Base-by-base conservation (phyloP, 2,113 vertebrate genomes). In the Rostratula benghalensis region DNA sequence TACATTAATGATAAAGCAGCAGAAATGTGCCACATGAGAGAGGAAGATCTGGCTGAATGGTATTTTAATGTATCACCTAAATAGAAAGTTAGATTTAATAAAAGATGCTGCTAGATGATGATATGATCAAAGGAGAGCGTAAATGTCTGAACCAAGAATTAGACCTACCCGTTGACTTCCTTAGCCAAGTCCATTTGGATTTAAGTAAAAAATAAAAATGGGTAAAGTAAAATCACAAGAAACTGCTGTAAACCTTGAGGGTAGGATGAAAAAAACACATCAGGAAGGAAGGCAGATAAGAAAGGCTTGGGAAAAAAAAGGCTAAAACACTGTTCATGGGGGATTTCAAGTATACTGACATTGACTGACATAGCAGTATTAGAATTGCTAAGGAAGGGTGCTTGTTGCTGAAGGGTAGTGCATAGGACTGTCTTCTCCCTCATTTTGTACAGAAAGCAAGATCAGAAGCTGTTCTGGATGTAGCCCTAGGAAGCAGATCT, bases 301-400 rank as follows among this genome's bases (percentile, higher is more conserved):
- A 95, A 94, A 88, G 48, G 50, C 27, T 84, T 95, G 80, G 74
- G 93, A 92, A 97, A 82, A 83, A 54, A 92, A 85, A 73, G 91
- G 39, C 53, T 89, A 95, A 91, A 96, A 93, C 41, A 89, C 31
- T 61, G 24, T 94, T 94, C 81, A 94, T 83, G 19, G 18, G 83
- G 74, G 67, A 95, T 95, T 97, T 96, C 46, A 96, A 90, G 77
- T 70, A 80, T n/a, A 93, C 56, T 97, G 90, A 96, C 91, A 96
- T 25, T 95, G 87, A 96, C 79, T 96, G 94, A 92, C 82, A 97
- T 16, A 84, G 90, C 17, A 76, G 54, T 85, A 91, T 92, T 96
- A 95, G 77, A 97, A 95, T 89, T 95, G 64, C 82, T 95, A 95
- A 89, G 48, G 68, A 92, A 95, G 68, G 85, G 64, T 84, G 78